phyloP scores from a whole-genome alignment of 37 sponge, comb jelly and placozoan species.

The Halichondria panicea region DNA sequence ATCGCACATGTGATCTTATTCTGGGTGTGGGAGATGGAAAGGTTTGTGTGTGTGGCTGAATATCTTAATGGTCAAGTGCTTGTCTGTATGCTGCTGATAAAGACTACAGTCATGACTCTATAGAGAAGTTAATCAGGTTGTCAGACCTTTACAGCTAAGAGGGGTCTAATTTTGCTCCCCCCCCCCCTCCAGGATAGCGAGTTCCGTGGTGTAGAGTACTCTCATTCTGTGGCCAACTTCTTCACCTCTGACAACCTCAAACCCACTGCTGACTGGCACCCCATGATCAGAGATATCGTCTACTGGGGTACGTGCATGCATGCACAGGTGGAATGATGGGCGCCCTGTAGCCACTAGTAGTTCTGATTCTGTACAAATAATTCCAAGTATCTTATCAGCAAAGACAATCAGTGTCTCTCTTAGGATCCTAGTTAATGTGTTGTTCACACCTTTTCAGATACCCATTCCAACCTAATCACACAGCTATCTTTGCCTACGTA shows the following conservation, averaged over 20 bases:
- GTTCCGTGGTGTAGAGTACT: constrained; percentile 88
- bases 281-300: constrained; percentile 65
- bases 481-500: background rate
- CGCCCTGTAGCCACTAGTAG: too few relatives aligned
- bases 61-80: background rate
- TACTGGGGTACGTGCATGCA: constrained; percentile 70
- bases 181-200: constrained; percentile 19
- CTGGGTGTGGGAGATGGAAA: constrained; percentile 89
- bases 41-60: constrained; percentile 27
- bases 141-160: too few relatives aligned
- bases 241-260: constrained; percentile 61
- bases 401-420: too few relatives aligned
- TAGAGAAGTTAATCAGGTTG: too few relatives aligned
- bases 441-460: too few relatives aligned
- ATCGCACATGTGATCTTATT: constrained; percentile 78
- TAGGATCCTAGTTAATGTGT: too few relatives aligned
- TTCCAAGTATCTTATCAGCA: too few relatives aligned
- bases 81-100: background rate
- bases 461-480: too few relatives aligned
- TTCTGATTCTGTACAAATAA: too few relatives aligned
- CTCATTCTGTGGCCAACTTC: constrained; percentile 72
- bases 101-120: too few relatives aligned
- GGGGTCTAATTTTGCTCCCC: background rate
- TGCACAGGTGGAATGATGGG: too few relatives aligned
- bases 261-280: constrained; percentile 81